Evolutionary conservation across 2,797 vertebrate genomes (phyloP), one percentile per base, ranked within the genome.

Genomic region (Pelodytes ibericus): DNA sequence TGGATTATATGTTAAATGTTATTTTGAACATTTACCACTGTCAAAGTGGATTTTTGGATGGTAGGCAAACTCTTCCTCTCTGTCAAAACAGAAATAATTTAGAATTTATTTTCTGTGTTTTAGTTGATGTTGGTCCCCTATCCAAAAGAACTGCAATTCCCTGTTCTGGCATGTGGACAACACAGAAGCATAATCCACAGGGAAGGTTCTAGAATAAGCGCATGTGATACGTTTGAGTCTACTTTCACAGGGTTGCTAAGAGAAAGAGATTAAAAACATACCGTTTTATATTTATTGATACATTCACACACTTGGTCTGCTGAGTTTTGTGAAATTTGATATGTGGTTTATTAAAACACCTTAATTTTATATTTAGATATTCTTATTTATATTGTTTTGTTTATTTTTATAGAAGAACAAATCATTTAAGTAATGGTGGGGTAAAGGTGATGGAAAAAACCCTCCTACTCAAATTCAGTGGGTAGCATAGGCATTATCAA

Each of bases 121-220:
- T 59, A 60, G 61, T 63, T 72, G 74, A 76, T 47, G 72, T 67
- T 39, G 62, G 51, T 73, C 71, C 62, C 57, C 56, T 67, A 22
- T 72, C 11, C 20, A 44, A 49, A 68, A 73, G 44, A 31, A 63
- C 71, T 79, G 3, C 22, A 79, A 80, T 82, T 25, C 69, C 79
- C 67, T 74, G 47, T 59, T 72, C 79, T 86, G 86, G 84, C 81
- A 31, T 80, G 49, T 69, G 74, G 47, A 85, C 85, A 86, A 72
- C 83, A 86, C 83, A 87, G 87, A 84, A 86, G 85, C 85, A 82
- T 69, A 57, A 80, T 70, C 80, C 79, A 78, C 81, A 76, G 81
- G 81, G 59, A 80, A 58, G 80, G 73, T 73, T 81, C 76, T 74
- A 20, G 75, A 81, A 80, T 80, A 77, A 80, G 79, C 67, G 72